A percentile compares a stretch with the other conserved stretches of the same genome.
Conservation (phyloP, 2,113 vertebrate species). For the Callipepla californica region DNA sequence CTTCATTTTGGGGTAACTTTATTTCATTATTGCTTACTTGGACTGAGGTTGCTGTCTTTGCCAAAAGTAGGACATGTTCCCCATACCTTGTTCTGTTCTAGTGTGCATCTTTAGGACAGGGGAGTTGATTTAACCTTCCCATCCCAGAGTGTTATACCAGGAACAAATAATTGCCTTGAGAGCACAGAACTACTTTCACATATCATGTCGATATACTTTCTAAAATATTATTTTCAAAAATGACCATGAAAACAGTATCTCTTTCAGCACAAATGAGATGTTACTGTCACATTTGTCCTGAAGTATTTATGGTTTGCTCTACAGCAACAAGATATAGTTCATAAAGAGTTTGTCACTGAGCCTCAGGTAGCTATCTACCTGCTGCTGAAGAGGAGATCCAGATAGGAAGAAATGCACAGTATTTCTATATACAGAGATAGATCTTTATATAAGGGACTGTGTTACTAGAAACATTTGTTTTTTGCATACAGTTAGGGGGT, state of each 20-base stretch:
- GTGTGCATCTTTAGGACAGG: background rate
- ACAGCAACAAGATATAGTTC: constrained; percentile 11
- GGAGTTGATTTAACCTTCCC: background rate
- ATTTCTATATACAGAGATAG: background rate
- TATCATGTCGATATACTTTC: background rate
- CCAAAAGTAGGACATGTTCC: background rate
- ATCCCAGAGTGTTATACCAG: background rate
- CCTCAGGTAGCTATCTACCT: background rate
- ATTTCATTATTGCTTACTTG: background rate
- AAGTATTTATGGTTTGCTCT: constrained; percentile 28
- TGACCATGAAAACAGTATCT: constrained; percentile 41
- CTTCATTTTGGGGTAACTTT: constrained; percentile 1
- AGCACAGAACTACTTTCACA: constrained; percentile 6
- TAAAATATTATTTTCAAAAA: constrained; percentile 41
- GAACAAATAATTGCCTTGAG: constrained; percentile 18
- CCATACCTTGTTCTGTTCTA: background rate
- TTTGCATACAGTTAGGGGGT: constrained; percentile 57
- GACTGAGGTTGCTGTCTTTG: background rate
- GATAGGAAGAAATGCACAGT: background rate
- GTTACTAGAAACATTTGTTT: constrained; percentile 50
- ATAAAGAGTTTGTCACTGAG: constrained; percentile 38
- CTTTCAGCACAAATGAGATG: background rate
- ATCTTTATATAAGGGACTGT: background rate
- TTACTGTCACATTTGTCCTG: background rate
- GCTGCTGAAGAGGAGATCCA: background rate